phyloP scores from a whole-genome alignment of 2,888 invertebrate species.

The Tetragnatha montana region DNA sequence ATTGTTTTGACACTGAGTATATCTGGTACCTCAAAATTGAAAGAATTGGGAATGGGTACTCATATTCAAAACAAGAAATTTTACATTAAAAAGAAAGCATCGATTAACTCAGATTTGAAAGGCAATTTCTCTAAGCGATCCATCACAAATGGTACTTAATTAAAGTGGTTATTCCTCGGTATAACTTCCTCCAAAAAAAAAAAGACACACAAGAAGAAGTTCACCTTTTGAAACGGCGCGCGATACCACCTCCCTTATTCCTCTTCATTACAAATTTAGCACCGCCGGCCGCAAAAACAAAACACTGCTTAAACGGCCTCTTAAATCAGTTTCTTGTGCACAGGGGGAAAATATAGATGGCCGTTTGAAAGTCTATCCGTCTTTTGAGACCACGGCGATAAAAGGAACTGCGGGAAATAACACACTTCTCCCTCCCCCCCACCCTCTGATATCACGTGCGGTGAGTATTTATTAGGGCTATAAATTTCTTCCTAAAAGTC shows the following conservation, averaged over 20 bases:
- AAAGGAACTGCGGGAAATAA: slow-evolving; percentile 34
- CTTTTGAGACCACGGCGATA: slow-evolving; percentile 31
- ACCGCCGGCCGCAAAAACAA: background rate
- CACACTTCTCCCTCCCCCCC: slow-evolving; percentile 23
- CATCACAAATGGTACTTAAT: no score
- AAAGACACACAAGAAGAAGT: background rate
- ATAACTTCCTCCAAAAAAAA: background rate
- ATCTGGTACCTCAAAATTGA: no score
- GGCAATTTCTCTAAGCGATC: no score
- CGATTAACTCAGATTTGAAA: no score
- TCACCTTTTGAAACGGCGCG: background rate
- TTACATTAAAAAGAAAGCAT: no score
- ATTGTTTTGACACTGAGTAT: no score
- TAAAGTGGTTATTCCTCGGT: no score
- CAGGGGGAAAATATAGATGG: slow-evolving; percentile 10
- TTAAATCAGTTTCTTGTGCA: slow-evolving; percentile 1
- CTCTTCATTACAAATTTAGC: slow-evolving; percentile 1
- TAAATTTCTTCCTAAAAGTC: slow-evolving; percentile 59
- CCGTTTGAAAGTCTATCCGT: slow-evolving; percentile 9
- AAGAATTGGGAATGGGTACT: no score
- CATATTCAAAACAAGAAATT: no score
- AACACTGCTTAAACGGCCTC: background rate
- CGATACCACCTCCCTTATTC: background rate
- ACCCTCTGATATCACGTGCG: slow-evolving; percentile 53
- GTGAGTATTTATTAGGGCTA: slow-evolving; percentile 67